Percentiles rank a stretch among this genome's conserved stretches.
Conservation (phyloP, 2,797 vertebrate genomes). For the Sphenopsis melanotis region DNA sequence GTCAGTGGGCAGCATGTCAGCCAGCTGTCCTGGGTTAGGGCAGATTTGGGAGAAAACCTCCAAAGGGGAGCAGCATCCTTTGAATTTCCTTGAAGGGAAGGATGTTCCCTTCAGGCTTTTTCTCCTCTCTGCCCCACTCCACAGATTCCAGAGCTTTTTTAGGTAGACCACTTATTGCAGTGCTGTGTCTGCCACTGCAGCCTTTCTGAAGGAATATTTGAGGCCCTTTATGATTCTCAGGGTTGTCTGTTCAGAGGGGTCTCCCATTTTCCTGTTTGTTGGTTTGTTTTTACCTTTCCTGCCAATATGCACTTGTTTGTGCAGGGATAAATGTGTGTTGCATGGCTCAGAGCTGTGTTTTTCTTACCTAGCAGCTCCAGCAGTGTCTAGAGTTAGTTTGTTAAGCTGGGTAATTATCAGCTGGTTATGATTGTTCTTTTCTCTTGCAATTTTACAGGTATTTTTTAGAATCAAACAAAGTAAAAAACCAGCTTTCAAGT, state of each 20-base stretch:
- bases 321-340: accelerated
- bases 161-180: background rate
- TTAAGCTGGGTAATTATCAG: background rate
- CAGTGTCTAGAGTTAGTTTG: background rate
- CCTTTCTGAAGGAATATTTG: background rate
- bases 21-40: background rate
- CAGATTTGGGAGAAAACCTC: background rate
- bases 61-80: background rate
- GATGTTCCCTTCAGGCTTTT: background rate
- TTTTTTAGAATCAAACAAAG: background rate
- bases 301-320: background rate
- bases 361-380: background rate
- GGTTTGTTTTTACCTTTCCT: background rate
- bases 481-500: background rate
- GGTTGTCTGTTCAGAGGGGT: background rate
- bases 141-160: background rate
- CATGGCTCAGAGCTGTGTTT: background rate
- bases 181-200: background rate
- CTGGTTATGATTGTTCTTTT: background rate
- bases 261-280: background rate
- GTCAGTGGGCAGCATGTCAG: conserved; percentile 70
- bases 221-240: background rate
- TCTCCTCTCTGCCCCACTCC: background rate
- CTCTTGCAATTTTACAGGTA: background rate
- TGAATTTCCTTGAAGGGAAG: background rate